Evolutionary conservation across 2,113 vertebrate species (phyloP).

Genomic region (Brienomyrus longianalis): DNA sequence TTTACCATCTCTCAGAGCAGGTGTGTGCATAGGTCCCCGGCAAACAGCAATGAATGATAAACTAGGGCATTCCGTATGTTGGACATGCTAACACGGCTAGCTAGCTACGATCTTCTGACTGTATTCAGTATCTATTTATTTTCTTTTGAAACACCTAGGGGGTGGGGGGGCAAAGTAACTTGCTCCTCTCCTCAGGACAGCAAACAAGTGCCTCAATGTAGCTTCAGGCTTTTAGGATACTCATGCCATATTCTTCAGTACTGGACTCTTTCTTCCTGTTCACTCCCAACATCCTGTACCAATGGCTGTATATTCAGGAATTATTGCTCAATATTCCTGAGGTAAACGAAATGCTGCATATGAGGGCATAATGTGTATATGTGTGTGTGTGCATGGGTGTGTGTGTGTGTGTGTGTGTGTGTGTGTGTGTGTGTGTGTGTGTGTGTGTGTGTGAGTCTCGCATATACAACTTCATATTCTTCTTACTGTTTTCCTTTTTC

Average conservation of each 20-base stretch:
- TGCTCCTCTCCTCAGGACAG: neutral
- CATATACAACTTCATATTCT: too few species aligned
- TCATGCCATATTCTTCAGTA: neutral
- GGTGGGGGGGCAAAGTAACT: neutral
- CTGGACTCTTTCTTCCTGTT: neutral
- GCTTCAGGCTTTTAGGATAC: too few species aligned
- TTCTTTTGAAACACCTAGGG: neutral
- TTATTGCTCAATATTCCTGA: neutral
- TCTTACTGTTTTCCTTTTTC: too few species aligned
- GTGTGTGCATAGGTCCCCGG: neutral
- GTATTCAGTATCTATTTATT: neutral
- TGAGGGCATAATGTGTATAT: too few species aligned
- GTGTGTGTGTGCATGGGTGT: too few species aligned
- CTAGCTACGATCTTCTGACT: neutral
- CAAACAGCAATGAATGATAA: neutral
- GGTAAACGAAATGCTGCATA: too few species aligned
- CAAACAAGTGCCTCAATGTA: neutral
- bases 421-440: too few species aligned
- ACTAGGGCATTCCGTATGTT: neutral
- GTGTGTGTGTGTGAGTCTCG: too few species aligned
- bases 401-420: too few species aligned
- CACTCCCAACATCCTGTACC: too few species aligned
- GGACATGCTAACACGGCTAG: neutral
- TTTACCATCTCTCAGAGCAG: neutral
- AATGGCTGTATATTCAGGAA: neutral